Evolutionary conservation across 1,140 invertebrate genomes (phyloP), one percentile per base, ranked within the genome.

Genomic region (Zaprionus vittiger): DNA sequence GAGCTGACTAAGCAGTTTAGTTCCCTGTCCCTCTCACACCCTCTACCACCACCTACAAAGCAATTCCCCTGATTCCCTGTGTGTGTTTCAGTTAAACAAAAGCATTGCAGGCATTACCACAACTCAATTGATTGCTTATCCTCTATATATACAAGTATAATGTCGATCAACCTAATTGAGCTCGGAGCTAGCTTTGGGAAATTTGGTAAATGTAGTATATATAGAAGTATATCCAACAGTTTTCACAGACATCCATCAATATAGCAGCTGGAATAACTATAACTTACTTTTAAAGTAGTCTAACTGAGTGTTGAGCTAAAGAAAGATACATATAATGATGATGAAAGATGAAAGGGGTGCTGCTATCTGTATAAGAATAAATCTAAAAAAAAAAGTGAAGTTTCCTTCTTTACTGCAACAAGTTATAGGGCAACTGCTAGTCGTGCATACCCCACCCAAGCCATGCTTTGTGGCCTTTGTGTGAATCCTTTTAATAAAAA

Each of bases 401-500:
- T 7, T 7, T 11, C 9, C 2, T 14, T 34, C 28, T 31, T 31
- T 31, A 7, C 28, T 7, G 2, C 28, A 2, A 31, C 7, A 9
- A 31, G 28, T 31, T 24, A 34, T 0, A 63, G 60, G 37, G 49
- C 41, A 64, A 34, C 20, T 44, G 26, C 2, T 24, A 55, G 68
- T 31, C 60, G 52, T 12, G 1, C 15, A 14, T 17, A 20, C 2
- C 28, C 22, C 11, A 52, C 4, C 14, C 34, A 37, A 31, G 14
- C 44, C 17, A 1, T 9, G 17, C 1, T 17, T 41, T 6, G 34
- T 66, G 17, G 47, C 49, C 24, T 34, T 49, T 62, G 59, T 62
- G 59, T 37, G 47, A 63, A 67, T 64, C 38, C 49, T 71, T 77
- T 71, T 70, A 80, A 87, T 87, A 57, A 71, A 79, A 84, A 81